Evolutionary conservation across 1,140 invertebrate genomes (phyloP).

Genomic region (Drosophila repleta): DNA sequence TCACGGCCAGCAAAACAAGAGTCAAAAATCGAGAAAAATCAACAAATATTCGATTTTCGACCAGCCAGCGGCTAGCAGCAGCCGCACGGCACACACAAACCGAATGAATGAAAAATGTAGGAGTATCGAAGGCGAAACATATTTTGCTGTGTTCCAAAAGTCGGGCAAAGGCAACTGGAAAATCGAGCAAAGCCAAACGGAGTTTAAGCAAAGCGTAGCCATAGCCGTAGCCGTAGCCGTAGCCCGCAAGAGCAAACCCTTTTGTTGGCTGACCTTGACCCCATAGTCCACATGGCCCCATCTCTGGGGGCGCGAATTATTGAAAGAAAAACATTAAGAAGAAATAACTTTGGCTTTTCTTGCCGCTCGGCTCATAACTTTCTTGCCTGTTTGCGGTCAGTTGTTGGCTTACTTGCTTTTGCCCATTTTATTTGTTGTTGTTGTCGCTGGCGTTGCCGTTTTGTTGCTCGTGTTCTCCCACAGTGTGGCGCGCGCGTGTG

Average conservation of each 20-base stretch:
- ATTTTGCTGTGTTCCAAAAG: conserved; percentile 15
- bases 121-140: conserved; percentile 18
- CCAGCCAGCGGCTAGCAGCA: conserved; percentile 40
- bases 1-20: background rate
- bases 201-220: background rate
- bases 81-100: conserved; percentile 2
- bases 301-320: conserved; percentile 46
- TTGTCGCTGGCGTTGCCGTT: background rate
- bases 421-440: conserved; percentile 39
- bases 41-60: conserved; percentile 44
- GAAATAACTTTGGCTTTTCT: conserved; percentile 14
- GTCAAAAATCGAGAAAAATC: background rate
- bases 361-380: conserved; percentile 35
- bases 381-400: conserved; percentile 54
- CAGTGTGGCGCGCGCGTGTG: too few relatives aligned
- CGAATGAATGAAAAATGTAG: conserved; percentile 2
- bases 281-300: background rate
- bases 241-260: conserved; percentile 30
- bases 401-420: conserved; percentile 61
- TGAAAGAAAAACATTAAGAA: conserved; percentile 71
- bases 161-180: conserved; percentile 9
- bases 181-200: conserved; percentile 4
- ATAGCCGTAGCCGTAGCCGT: conserved; percentile 2
- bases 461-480: too few relatives aligned
- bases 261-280: conserved; percentile 31